These are phyloP conservation scores for Drosophila colorata DNA, from an alignment of 2,888 invertebrate species.

Conservation along the genomic window DNA sequence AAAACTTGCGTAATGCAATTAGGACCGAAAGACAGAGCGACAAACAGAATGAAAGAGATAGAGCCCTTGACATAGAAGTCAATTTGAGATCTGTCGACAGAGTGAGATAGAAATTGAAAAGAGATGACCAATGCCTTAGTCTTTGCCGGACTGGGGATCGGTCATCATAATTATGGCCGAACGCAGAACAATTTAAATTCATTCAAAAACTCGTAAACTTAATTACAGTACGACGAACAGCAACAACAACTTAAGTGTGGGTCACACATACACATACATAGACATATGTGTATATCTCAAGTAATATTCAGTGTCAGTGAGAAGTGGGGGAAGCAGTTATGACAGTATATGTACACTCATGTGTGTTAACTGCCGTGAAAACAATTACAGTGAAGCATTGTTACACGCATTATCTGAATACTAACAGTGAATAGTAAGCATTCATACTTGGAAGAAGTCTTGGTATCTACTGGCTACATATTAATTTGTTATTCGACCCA, in stretches of 20 bases:
- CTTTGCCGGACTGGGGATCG: conserved; percentile 1
- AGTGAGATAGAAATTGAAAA: conserved; percentile 3
- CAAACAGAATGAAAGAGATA: conserved; percentile 26
- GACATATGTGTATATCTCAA: no score
- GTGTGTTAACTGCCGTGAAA: conserved; percentile 10
- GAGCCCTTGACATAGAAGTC: conserved; percentile 69
- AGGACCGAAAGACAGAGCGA: conserved; percentile 15
- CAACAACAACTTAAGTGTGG: conserved; percentile 25
- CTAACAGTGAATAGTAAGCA: conserved; percentile 20
- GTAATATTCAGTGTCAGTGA: conserved; percentile 71
- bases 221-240: conserved; percentile 56
- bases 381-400: conserved; percentile 27
- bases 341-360: background rate
- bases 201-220: conserved; percentile 66
- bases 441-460: conserved; percentile 20
- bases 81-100: conserved; percentile 40
- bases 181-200: conserved; percentile 73
- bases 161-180: conserved; percentile 46
- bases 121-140: conserved; percentile 8
- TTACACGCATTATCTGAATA: conserved; percentile 14
- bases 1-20: conserved; percentile 72
- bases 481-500: background rate
- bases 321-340: conserved; percentile 11
- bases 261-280: conserved; percentile 9
- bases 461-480: background rate